Conservation (phyloP, 2,113 vertebrate genomes). For the Chaetops frenatus region DNA sequence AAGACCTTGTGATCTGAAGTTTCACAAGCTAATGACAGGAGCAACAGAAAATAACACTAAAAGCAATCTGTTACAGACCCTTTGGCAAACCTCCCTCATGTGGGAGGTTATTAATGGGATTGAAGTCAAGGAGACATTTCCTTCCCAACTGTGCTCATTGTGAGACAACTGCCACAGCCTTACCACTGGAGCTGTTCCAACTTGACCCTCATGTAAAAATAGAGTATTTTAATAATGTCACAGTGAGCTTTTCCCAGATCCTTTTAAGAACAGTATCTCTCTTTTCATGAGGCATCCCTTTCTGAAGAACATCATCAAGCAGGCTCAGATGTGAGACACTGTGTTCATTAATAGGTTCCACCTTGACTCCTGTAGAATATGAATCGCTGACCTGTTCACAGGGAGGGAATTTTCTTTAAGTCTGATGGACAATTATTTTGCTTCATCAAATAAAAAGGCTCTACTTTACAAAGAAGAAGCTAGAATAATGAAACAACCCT, state of each 20-base stretch:
- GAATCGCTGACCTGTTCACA: slow-evolving; percentile 17
- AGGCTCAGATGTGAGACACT: background rate
- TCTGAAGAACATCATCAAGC: background rate
- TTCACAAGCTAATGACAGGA: background rate
- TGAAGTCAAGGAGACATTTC: slow-evolving; percentile 35
- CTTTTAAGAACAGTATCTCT: background rate
- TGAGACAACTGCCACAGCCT: background rate
- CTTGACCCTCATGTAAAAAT: slow-evolving; percentile 18
- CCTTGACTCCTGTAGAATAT: background rate
- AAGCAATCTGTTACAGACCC: background rate
- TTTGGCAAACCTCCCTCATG: background rate
- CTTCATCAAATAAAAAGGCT: slow-evolving; percentile 11
- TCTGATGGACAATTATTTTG: slow-evolving; percentile 22
- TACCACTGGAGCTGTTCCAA: background rate
- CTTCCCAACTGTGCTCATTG: background rate
- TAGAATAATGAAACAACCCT: background rate
- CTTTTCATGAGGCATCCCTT: background rate
- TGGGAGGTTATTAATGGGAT: slow-evolving; percentile 20
- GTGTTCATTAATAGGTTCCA: slow-evolving; percentile 30
- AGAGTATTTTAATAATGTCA: slow-evolving; percentile 34
- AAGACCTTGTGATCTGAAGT: background rate
- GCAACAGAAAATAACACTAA: slow-evolving; percentile 9
- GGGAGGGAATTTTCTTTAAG: slow-evolving; percentile 6
- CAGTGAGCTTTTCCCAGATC: background rate
- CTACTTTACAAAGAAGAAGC: background rate